Percentiles rank a stretch among this genome's conserved stretches.
Evolutionary conservation across 2,888 invertebrate species (phyloP).

Genomic region (Agrotis puta): DNA sequence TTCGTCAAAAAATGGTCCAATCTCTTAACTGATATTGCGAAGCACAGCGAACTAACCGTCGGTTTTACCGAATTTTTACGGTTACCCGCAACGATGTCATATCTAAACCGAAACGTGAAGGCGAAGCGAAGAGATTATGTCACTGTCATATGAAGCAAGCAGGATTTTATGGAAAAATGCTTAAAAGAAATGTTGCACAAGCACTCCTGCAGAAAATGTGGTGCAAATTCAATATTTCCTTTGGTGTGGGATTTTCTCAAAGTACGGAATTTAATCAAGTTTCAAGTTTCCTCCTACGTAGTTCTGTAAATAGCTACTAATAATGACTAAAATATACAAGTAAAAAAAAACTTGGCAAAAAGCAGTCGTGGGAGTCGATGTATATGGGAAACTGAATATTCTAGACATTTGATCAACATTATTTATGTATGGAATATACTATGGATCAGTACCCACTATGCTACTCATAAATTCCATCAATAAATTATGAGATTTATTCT

Average conservation of each 20-base stretch:
- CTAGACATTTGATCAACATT: background rate
- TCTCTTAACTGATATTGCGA: conserved; percentile 17
- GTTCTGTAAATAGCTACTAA: rapidly evolving
- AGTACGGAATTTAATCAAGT: conserved; percentile 10
- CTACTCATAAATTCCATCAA: conserved; percentile 35
- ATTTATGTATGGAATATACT: background rate
- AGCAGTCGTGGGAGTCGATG: background rate
- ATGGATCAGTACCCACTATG: background rate
- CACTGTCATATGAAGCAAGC: conserved; percentile 52
- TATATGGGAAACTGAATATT: background rate
- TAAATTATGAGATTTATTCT: conserved; percentile 22
- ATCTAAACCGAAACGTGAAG: conserved; percentile 48
- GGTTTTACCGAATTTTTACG: conserved; percentile 31
- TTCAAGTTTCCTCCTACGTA: background rate
- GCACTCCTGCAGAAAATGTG: conserved; percentile 17
- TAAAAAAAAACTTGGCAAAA: too few relatives aligned
- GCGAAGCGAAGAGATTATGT: conserved; percentile 59
- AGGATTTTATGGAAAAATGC: conserved; percentile 64
- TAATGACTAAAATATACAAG: too few relatives aligned
- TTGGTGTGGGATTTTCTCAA: conserved; percentile 7
- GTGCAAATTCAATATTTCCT: conserved; percentile 11
- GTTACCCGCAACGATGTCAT: conserved; percentile 41
- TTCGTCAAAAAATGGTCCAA: background rate
- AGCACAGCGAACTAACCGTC: conserved; percentile 13
- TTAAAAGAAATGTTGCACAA: conserved; percentile 52